Evolutionary conservation across 92 coral and sea anemone species (phyloP).

Genomic region (Phenganax marumi): DNA sequence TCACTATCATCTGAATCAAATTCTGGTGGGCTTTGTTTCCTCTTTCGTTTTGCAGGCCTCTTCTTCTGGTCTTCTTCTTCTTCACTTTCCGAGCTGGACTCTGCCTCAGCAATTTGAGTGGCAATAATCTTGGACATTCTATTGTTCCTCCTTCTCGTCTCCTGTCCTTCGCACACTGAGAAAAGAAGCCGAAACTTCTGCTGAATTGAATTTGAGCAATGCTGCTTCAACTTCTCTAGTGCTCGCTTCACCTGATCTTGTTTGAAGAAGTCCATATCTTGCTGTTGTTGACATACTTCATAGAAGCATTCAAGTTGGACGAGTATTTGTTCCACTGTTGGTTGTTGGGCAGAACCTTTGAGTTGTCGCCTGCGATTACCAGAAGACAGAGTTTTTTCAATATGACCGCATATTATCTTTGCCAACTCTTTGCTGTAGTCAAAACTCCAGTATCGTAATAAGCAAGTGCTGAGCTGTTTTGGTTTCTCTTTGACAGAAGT

Average conservation of each 20-base stretch:
- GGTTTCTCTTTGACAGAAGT: slow-evolving; percentile 75
- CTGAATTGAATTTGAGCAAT: slow-evolving; percentile 18
- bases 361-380: slow-evolving; percentile 84
- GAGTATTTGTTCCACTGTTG: slow-evolving; percentile 81
- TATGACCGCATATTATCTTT: slow-evolving; percentile 75
- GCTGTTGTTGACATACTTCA: slow-evolving; percentile 88
- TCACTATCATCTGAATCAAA: slow-evolving; percentile 41
- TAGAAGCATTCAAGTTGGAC: slow-evolving; percentile 88
- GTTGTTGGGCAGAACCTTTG: slow-evolving; percentile 67
- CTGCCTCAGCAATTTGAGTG: slow-evolving; percentile 59
- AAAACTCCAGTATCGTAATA: slow-evolving; percentile 90
- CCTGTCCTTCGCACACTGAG: slow-evolving; percentile 91
- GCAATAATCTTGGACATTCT: slow-evolving; percentile 80
- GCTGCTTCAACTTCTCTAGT: slow-evolving; percentile 76
- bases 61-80: slow-evolving; percentile 33
- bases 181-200: slow-evolving; percentile 80
- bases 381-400: slow-evolving; percentile 72
- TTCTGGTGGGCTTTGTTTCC: slow-evolving; percentile 34
- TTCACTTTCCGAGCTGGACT: slow-evolving; percentile 89
- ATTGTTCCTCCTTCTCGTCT: slow-evolving; percentile 84
- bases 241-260: slow-evolving; percentile 80
- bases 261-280: slow-evolving; percentile 81
- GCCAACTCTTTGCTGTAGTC: slow-evolving; percentile 85
- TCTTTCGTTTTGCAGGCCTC: slow-evolving; percentile 37
- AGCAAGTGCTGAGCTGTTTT: slow-evolving; percentile 80